Evolutionary conservation across 2,113 vertebrate genomes (phyloP), one percentile per base, ranked within the genome.

Genomic region (Istiophorus platypterus): DNA sequence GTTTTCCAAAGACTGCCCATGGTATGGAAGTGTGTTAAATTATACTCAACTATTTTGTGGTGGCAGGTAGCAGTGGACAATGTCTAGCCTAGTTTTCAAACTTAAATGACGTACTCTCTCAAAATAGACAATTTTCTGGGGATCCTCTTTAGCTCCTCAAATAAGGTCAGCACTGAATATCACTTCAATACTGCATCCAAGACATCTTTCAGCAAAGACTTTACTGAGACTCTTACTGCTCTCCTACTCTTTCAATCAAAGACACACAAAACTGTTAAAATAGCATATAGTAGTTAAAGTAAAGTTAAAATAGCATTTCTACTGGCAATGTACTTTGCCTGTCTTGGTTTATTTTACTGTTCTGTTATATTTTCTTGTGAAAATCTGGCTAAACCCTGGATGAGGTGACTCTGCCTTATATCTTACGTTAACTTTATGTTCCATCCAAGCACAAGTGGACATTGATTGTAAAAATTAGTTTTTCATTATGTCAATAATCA

Each of bases 61-160:
- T 51, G 31, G 56, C 51, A 87, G 37, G 76, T 71, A 73, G 39
- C 58, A 82, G 37, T 80, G 54, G 54, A 72, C 64, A 63, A 66
- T 56, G 52, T 73, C 47, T 82, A 89, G 68, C 90, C 88, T 89
- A 92, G 76, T 90, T 91, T 80, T 74, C 65, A 67, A 80, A 80
- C 51, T 72, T 64, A 74, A 72, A 72, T 85, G 68, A 71, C 4
- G 37, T 70, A 65, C 59, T 42, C 24, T 84, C 81, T 86, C 14
- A 88, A 89, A 91, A 90, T 91, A 90, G 92, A 77, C 24, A 29
- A 47, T 87, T 89, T 87, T 88, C 88, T 81, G 51, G 37, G 79
- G 90, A 81, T 85, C 73, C 45, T 83, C 76, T 80, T 85, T 73
- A 71, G 64, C 56, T 81, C 31, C 41, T 87, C 52, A 82, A 90